Evolutionary conservation across 2,888 invertebrate genomes (phyloP).

Genomic region (Papilio demoleus): DNA sequence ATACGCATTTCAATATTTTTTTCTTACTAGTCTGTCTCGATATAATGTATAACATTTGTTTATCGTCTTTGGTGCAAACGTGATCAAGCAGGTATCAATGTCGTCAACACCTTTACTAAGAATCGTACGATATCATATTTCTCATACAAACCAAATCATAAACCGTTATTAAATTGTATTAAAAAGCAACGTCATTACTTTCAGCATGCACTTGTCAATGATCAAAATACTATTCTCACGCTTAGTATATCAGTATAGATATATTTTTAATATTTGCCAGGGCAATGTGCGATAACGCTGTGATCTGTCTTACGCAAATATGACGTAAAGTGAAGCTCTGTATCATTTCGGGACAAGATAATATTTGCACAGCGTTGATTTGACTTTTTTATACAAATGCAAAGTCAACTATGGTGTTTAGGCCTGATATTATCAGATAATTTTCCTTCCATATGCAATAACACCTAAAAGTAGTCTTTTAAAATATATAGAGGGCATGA

Average conservation of each 20-base stretch:
- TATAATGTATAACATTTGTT: background rate
- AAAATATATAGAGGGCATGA: too few species aligned
- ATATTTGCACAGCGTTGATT: conserved; percentile 11
- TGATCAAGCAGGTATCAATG: background rate
- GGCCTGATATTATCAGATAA: too few species aligned
- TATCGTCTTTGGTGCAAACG: background rate
- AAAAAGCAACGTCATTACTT: background rate
- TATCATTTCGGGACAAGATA: conserved; percentile 13
- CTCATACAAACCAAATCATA: background rate
- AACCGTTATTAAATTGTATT: background rate
- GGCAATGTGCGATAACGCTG: conserved; percentile 36
- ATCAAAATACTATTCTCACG: conserved; percentile 32
- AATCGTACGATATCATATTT: background rate
- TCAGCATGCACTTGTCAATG: background rate
- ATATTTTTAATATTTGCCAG: conserved; percentile 29
- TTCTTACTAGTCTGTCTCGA: background rate
- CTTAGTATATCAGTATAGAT: conserved; percentile 19
- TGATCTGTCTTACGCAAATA: conserved; percentile 37
- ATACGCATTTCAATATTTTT: background rate
- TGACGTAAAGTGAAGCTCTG: background rate
- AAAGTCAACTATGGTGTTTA: background rate
- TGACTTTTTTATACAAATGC: background rate
- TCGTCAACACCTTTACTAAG: background rate
- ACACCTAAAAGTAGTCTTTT: too few species aligned
- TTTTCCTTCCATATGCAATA: too few species aligned